phyloP scores from a whole-genome alignment of 2,888 invertebrate genomes.

The Acronicta leporina region DNA sequence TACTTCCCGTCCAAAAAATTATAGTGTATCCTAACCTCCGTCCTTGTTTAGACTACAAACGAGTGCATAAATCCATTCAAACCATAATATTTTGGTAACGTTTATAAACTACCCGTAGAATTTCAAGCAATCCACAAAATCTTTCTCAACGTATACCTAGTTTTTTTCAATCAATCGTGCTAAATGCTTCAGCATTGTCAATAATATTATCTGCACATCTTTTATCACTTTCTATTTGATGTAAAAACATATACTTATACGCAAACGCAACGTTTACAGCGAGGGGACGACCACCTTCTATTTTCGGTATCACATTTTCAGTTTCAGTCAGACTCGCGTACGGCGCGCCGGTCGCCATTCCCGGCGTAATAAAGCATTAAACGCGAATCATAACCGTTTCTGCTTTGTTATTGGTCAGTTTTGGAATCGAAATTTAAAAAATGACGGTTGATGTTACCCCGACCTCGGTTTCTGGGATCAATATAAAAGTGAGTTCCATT shows the following conservation, averaged over 20 bases:
- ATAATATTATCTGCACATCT: constrained; percentile 55
- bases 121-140: constrained; percentile 6
- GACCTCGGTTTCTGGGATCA: constrained; percentile 78
- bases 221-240: constrained; percentile 69
- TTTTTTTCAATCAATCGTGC: constrained; percentile 8
- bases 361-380: constrained; percentile 55
- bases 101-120: constrained; percentile 5
- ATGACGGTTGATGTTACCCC: constrained; percentile 76
- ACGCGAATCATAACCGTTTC: constrained; percentile 60
- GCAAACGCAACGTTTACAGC: constrained; percentile 51
- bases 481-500: constrained; percentile 82
- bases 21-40: constrained; percentile 38
- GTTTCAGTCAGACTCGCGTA: constrained; percentile 79
- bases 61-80: constrained; percentile 23
- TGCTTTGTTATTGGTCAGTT: constrained; percentile 50
- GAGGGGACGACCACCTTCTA: constrained; percentile 80
- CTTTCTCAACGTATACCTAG: neutral
- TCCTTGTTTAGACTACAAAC: constrained; percentile 33
- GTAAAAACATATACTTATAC: constrained; percentile 59
- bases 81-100: constrained; percentile 26
- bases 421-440: constrained; percentile 55
- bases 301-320: constrained; percentile 85
- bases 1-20: constrained; percentile 23
- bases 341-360: constrained; percentile 77
- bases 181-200: constrained; percentile 5